Evolutionary conservation across 2,113 vertebrate species (phyloP), one percentile per base, ranked within the genome.

Genomic region (Hirundichthys speculiger): DNA sequence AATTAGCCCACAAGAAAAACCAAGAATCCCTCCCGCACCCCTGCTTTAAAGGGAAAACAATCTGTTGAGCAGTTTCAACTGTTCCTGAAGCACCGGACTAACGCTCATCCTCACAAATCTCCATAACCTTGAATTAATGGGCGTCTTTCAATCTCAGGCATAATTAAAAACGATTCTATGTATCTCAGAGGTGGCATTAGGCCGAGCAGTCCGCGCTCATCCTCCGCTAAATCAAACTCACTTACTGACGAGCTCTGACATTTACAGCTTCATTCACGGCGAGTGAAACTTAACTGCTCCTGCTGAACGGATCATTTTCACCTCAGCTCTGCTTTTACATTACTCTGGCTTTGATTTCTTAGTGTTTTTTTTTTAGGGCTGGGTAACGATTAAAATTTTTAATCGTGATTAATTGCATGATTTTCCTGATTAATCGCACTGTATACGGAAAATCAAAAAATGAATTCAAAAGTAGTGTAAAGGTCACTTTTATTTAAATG

Each of bases 151-250:
- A 11, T 20, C 46, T 64, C 6, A 15, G 30, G 22, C 8, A 40
- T 12, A 24, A 13, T 49, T 30, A 27, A 16, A 64, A 13, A 5
- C 27, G 24, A 20, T 20, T 11, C 18, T 7, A 30, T 7, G 13
- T 15, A 7, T 41, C 6, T 25, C 16, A 12, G 9, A 22, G 27
- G 50, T 30, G 18, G 16, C 11, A 13, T 34, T 18, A 40, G 11
- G 9, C 38, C 38, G 14, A 61, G 34, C 4, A 39, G 30, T 39
- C 22, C 10, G 13, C 13, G 48, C 27, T 41, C 40, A 43, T 43
- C 40, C n/a, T 13, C 57, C 34, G 4, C 18, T 60, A 47, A 61
- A 61, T 49, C 45, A 18, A 49, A 9, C 45, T 16, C n/a, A 14
- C 25, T 19, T 2, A 15, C 25, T 47, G 42, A 24, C 15, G 13